Evolutionary conservation across 2,888 invertebrate genomes (phyloP), one percentile per base, ranked within the genome.

Genomic region (Nasonovia ribisnigri): DNA sequence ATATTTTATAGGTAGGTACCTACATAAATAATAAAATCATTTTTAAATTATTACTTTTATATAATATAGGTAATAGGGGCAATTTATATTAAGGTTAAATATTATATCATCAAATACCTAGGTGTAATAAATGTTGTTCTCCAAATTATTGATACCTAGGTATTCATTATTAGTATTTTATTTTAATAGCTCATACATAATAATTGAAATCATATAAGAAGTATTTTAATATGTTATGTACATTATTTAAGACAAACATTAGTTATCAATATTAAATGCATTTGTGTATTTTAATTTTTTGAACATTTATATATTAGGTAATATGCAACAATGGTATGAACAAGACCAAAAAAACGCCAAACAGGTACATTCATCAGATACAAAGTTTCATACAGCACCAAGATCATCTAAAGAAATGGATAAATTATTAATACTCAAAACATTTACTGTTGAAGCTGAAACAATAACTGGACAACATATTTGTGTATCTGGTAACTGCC

Each of bases 401-500:
- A 89, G n/a, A 11, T 36, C 24, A 10, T 42, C 26, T n/a, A 90
- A 51, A 87, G 36, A 84, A 93, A 60, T 26, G 8, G n/a, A 77
- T 0, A 88, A 88, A 88, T 0, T 13, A 88, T 1, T 13, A 88
- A 24, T 92, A n/a, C 88, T 92, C 24, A 92, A 93, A 86, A 93
- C 93, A 90, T 97, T 97, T 95, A 95, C 97, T 95, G 96, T 97
- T 93, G 95, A 96, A 95, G 96, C 96, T 43, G 95, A 96, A 94
- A 95, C 97, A 77, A 96, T 95, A 92, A 95, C 96, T 1, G 97
- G 96, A 94, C 98, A 98, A 96, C 96, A 96, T 94, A 96, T 98
- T 46, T 97, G 97, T 95, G 96, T 98, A 91, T 97, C 97, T 48
- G 98, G 98, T 86, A 97, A 96, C 95, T 97, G 97, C 94, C 95